A percentile compares a stretch with the other conserved stretches of the same genome.
Evolutionary conservation across 2,113 vertebrate genomes (phyloP).

Genomic region (Chlorocebus sabaeus): DNA sequence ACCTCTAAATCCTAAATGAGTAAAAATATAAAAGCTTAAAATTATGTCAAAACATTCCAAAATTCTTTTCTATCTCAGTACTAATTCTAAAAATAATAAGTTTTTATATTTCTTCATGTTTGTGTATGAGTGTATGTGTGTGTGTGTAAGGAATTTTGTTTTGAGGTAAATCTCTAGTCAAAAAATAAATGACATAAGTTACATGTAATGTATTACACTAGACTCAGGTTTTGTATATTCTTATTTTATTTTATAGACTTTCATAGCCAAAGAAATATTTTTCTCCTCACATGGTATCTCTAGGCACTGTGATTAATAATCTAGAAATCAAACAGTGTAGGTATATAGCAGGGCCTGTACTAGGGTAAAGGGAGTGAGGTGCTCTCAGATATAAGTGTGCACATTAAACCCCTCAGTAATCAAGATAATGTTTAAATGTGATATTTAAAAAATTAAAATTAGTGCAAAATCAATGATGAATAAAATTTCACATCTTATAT

Average conservation of each 20-base stretch:
- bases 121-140: neutral
- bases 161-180: neutral
- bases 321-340: neutral
- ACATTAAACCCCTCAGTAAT: neutral
- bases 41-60: slow-evolving; percentile 49
- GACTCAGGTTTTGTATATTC: neutral
- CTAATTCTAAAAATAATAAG: slow-evolving; percentile 18
- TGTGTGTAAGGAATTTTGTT: neutral
- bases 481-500: neutral
- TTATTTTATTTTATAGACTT: neutral
- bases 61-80: neutral
- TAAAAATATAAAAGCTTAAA: slow-evolving; percentile 46
- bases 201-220: neutral
- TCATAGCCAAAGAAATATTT: neutral
- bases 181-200: neutral
- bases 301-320: neutral
- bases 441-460: neutral
- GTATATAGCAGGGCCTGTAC: neutral
- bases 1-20: slow-evolving; percentile 38
- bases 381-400: neutral
- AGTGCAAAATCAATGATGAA: neutral
- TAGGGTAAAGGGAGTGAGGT: rapidly evolving
- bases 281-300: neutral
- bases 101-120: neutral
- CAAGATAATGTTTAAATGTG: neutral